phyloP scores from a whole-genome alignment of 2,888 invertebrate genomes.

The Rhaphigaster nebulosa region DNA sequence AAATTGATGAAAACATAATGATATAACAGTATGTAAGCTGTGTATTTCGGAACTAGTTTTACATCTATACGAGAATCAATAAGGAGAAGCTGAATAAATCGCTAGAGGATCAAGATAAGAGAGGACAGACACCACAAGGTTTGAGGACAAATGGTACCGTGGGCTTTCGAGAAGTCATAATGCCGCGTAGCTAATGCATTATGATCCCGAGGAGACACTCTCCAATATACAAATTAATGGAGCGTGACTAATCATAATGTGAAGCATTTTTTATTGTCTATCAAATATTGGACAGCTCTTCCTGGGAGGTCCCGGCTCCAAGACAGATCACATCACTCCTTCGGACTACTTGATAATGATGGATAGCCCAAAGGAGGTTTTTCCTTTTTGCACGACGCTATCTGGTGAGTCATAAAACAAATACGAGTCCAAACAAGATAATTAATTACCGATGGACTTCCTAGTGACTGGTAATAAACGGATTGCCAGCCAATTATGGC shows the following conservation, averaged over 20 bases:
- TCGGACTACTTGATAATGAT: slow-evolving; percentile 47
- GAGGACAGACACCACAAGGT: not conserved
- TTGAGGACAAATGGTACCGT: slow-evolving; percentile 36
- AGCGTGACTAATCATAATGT: slow-evolving; percentile 57
- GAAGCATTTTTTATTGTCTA: slow-evolving; percentile 57
- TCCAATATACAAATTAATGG: slow-evolving; percentile 54
- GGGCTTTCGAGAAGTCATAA: slow-evolving; percentile 40
- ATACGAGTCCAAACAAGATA: slow-evolving; percentile 48
- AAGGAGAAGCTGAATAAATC: not conserved
- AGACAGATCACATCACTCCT: slow-evolving; percentile 49
- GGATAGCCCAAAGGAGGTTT: not conserved
- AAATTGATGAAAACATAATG: no score
- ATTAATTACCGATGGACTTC: slow-evolving; percentile 12
- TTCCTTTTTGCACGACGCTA: slow-evolving; percentile 44
- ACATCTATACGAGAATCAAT: not conserved
- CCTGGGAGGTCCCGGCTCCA: slow-evolving; percentile 46
- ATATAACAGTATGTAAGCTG: not conserved
- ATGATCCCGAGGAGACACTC: slow-evolving; percentile 14
- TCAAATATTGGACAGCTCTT: slow-evolving; percentile 53
- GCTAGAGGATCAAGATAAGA: slow-evolving; percentile 17
- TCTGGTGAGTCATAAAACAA: slow-evolving; percentile 44
- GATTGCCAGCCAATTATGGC: slow-evolving; percentile 22
- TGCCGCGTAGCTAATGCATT: slow-evolving; percentile 45
- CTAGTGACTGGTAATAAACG: slow-evolving; percentile 36
- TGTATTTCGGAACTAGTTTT: not conserved